phyloP scores from a whole-genome alignment of 2,888 invertebrate genomes.

The Acleris emargana region DNA sequence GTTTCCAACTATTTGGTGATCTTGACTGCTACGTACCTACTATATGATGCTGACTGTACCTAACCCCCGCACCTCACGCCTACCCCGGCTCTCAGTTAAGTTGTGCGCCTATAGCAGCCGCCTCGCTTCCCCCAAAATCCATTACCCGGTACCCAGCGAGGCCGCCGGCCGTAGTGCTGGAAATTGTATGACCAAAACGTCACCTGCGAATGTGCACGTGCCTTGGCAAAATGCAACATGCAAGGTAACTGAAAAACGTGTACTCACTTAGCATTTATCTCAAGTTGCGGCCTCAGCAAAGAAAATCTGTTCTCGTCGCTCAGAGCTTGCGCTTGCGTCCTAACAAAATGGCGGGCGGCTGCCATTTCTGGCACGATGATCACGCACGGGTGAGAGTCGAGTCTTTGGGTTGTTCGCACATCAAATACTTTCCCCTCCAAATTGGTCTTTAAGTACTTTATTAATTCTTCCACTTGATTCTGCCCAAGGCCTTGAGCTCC shows the following conservation, averaged over 20 bases:
- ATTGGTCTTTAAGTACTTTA: constrained; percentile 90
- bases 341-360: constrained; percentile 96
- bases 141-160: too few relatives aligned
- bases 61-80: too few relatives aligned
- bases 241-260: neutral
- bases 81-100: too few relatives aligned
- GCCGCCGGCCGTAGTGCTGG: too few relatives aligned
- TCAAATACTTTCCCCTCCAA: constrained; percentile 91
- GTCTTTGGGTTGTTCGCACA: constrained; percentile 91
- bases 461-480: constrained; percentile 90
- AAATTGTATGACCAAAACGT: too few relatives aligned
- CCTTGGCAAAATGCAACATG: too few relatives aligned
- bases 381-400: constrained; percentile 96
- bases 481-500: constrained; percentile 87
- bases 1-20: too few relatives aligned
- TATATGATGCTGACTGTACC: too few relatives aligned
- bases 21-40: too few relatives aligned
- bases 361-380: constrained; percentile 98
- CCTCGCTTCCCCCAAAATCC: too few relatives aligned
- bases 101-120: too few relatives aligned
- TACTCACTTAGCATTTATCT: constrained; percentile 95
- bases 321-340: constrained; percentile 92
- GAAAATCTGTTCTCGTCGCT: constrained; percentile 94
- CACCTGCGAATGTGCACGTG: too few relatives aligned
- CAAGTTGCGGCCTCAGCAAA: constrained; percentile 94